Conservation (phyloP, 2,888 invertebrate genomes). For the Agrilus mali region DNA sequence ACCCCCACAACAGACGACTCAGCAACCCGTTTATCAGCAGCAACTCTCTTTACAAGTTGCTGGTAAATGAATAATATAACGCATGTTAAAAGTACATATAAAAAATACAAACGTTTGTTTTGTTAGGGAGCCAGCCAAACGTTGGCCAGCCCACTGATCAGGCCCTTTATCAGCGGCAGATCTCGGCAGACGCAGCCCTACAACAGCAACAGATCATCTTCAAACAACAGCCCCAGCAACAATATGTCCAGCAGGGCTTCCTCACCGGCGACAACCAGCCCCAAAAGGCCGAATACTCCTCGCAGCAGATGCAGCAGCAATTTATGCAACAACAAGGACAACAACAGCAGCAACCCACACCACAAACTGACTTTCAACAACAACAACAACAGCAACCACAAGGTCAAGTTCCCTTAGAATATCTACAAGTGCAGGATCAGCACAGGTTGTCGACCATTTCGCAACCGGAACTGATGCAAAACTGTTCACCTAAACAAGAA, state of each 20-base stretch:
- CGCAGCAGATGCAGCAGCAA: constrained; percentile 12
- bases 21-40: constrained; percentile 16
- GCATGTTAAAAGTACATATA: constrained; percentile 25
- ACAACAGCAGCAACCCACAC: constrained; percentile 26
- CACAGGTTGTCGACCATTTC: constrained; percentile 29
- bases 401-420: constrained; percentile 20
- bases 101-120: too few relatives aligned
- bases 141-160: too few relatives aligned
- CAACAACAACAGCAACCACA: constrained; percentile 26
- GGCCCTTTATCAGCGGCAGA: constrained; percentile 23
- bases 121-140: too few relatives aligned
- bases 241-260: constrained; percentile 11
- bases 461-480: constrained; percentile 27
- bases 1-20: constrained; percentile 27
- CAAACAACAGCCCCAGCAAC: constrained; percentile 14
- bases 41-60: constrained; percentile 10
- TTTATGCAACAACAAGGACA: constrained; percentile 16
- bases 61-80: constrained; percentile 24
- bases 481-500: constrained; percentile 12
- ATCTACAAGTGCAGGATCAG: constrained; percentile 22
- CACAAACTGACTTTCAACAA: constrained; percentile 26
- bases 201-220: constrained; percentile 15
- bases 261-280: constrained; percentile 20
- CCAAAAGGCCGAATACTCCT: constrained; percentile 17
- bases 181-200: constrained; percentile 17